These are phyloP conservation scores for Pseudomyrmex cubaensis DNA, from an alignment of 1,140 invertebrate genomes.

Conservation along the genomic window DNA sequence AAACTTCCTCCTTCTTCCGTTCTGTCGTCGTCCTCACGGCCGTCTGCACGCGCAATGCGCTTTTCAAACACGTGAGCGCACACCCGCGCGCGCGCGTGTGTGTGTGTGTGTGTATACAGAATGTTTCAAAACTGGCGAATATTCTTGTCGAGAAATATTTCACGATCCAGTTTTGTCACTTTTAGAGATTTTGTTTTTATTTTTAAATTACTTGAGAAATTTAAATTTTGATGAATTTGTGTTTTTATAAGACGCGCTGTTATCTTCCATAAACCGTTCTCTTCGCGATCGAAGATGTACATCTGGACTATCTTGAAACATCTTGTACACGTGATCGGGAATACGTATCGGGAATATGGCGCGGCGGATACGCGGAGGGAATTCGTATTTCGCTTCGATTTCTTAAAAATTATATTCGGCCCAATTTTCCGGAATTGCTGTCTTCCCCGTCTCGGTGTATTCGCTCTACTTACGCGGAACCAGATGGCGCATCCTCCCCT, in stretches of 20 bases:
- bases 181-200: background rate
- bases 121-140: background rate
- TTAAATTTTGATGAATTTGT: background rate
- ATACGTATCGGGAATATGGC: slow-evolving; percentile 46
- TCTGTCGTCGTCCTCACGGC: background rate
- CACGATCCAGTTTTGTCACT: background rate
- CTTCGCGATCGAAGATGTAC: slow-evolving; percentile 9
- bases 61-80: slow-evolving; percentile 1
- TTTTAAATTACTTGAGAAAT: too few species aligned
- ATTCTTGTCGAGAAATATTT: background rate
- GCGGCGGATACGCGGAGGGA: slow-evolving; percentile 53
- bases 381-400: slow-evolving; percentile 63
- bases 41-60: slow-evolving; percentile 9
- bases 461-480: slow-evolving; percentile 37
- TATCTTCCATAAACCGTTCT: background rate
- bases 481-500: slow-evolving; percentile 34
- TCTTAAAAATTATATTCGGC: slow-evolving; percentile 73
- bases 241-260: too few species aligned
- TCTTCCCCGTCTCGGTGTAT: slow-evolving; percentile 24
- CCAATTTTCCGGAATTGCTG: slow-evolving; percentile 68
- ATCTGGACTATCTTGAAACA: background rate
- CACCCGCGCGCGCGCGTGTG: background rate
- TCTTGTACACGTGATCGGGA: background rate
- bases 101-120: background rate
- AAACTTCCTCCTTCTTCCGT: slow-evolving; percentile 27